Evolutionary conservation across 1,140 invertebrate species (phyloP).

Genomic region (Drosophila pruinosa): DNA sequence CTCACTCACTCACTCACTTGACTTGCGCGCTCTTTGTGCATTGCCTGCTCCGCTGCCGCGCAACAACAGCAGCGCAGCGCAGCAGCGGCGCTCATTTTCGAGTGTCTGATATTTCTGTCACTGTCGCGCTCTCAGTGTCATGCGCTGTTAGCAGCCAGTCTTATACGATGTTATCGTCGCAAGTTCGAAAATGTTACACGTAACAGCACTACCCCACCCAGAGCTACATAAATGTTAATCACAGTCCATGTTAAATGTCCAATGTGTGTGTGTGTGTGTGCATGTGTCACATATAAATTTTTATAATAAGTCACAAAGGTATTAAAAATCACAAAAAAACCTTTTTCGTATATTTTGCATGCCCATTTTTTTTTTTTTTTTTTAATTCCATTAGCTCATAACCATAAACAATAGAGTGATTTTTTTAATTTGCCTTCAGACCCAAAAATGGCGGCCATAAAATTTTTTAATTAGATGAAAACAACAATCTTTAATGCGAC

Average conservation of each 20-base stretch:
- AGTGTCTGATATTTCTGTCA: constrained; percentile 48
- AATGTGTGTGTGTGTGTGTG: not conserved
- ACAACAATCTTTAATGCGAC: constrained; percentile 22
- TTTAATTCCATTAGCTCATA: constrained; percentile 59
- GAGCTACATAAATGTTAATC: constrained; percentile 10
- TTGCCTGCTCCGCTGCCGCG: not conserved
- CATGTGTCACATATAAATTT: constrained; percentile 3
- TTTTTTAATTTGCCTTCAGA: constrained; percentile 25
- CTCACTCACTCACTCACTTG: constrained; percentile 8
- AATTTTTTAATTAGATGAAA: constrained; percentile 32
- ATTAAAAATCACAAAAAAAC: constrained; percentile 21
- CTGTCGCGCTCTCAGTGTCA: constrained; percentile 27
- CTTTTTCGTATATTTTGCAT: constrained; percentile 13
- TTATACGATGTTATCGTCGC: constrained; percentile 53
- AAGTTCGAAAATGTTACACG: constrained; percentile 46
- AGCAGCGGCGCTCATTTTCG: constrained; percentile 38
- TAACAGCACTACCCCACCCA: constrained; percentile 10
- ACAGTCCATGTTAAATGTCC: not conserved
- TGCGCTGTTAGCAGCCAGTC: constrained; percentile 49
- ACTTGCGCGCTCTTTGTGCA: not conserved
- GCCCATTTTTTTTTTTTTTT: constrained; percentile 42
- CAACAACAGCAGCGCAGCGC: constrained; percentile 22
- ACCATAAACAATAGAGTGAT: constrained; percentile 42
- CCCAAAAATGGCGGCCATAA: constrained; percentile 39
- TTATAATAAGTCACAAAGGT: constrained; percentile 11